Percentiles rank a stretch among this genome's conserved stretches.
phyloP scores from a whole-genome alignment of 1,140 invertebrate genomes.

The Stegodyphus dumicola region DNA sequence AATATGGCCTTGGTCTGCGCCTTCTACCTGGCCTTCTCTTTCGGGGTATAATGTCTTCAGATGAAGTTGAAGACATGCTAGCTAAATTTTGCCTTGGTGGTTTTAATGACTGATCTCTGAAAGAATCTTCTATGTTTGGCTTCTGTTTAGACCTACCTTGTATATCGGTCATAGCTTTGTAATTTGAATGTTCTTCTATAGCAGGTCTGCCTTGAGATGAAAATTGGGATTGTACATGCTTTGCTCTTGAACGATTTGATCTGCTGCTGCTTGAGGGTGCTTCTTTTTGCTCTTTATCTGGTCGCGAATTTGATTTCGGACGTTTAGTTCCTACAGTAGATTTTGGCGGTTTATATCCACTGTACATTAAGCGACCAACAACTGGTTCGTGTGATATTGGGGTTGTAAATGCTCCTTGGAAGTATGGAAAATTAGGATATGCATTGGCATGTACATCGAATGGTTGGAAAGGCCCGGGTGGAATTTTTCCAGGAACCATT shows the following conservation, averaged over 20 bases:
- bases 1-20: constrained; percentile 30
- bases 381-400: constrained; percentile 27
- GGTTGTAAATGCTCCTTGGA: constrained; percentile 38
- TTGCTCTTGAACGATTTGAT: background rate
- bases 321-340: constrained; percentile 15
- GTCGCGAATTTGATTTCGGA: constrained; percentile 14
- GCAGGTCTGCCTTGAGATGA: background rate
- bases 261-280: background rate
- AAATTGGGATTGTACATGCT: constrained; percentile 2
- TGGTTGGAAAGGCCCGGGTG: background rate
- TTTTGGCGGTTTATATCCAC: constrained; percentile 54
- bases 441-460: constrained; percentile 20
- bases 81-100: background rate
- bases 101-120: background rate
- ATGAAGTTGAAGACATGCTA: background rate
- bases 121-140: background rate
- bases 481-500: background rate
- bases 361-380: constrained; percentile 43
- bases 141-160: background rate
- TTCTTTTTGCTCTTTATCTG: constrained; percentile 6
- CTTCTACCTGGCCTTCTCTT: constrained; percentile 31
- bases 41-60: constrained; percentile 6
- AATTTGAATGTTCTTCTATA: background rate
- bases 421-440: constrained; percentile 49
- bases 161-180: background rate